phyloP scores from a whole-genome alignment of 2,113 vertebrate species.

The Crotalus horridus region DNA sequence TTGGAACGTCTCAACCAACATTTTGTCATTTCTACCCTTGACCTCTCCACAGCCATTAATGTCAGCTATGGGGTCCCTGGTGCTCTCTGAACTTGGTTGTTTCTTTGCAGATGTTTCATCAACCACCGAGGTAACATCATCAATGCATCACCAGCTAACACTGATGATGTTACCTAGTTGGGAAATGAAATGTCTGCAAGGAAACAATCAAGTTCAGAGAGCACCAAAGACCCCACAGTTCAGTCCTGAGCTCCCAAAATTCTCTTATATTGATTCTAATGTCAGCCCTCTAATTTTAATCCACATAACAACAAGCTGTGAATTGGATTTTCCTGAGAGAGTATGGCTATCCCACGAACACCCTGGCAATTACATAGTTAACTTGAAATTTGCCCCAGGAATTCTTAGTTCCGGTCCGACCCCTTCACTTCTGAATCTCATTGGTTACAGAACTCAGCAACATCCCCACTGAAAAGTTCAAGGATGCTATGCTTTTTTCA shows the following conservation, averaged over 20 bases:
- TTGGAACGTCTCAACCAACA: neutral
- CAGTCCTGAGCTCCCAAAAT: neutral
- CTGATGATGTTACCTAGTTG: neutral
- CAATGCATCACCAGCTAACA: too few species aligned
- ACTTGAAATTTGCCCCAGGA: neutral
- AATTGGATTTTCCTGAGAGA: neutral
- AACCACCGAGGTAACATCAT: too few species aligned
- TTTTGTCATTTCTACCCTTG: neutral
- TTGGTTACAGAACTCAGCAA: neutral
- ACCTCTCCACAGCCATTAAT: neutral
- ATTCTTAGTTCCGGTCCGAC: neutral
- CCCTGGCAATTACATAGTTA: neutral
- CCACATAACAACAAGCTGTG: neutral
- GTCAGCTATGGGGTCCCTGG: neutral
- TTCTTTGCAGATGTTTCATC: too few species aligned
- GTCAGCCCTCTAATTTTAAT: neutral
- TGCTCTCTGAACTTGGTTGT: neutral
- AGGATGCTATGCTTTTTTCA: neutral
- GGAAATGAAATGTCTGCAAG: neutral
- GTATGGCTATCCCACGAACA: neutral
- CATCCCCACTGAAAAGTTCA: neutral
- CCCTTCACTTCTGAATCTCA: neutral
- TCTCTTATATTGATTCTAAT: neutral
- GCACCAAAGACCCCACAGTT: neutral
- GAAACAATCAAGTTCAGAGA: neutral